A percentile compares a stretch with the other conserved stretches of the same genome.
These are phyloP conservation scores for Phocides pigmalion DNA, from an alignment of 1,140 invertebrate genomes.

Conservation along the genomic window DNA sequence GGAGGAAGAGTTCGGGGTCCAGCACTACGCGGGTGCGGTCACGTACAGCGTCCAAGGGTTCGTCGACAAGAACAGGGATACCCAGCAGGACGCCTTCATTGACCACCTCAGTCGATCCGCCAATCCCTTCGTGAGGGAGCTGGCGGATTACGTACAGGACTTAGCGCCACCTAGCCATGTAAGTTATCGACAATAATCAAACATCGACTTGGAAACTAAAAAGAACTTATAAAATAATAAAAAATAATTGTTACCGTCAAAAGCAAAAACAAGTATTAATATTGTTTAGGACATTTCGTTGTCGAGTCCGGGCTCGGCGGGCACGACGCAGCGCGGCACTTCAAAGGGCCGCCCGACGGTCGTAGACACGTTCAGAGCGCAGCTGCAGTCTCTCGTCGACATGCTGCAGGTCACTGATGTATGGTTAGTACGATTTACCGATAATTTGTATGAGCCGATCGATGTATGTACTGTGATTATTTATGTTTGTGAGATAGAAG, in stretches of 20 bases:
- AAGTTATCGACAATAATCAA: conserved; percentile 21
- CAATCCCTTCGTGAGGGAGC: conserved; percentile 94
- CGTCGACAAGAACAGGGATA: conserved; percentile 98
- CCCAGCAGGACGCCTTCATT: conserved; percentile 97
- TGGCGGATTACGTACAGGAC: conserved; percentile 86
- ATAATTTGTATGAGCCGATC: too few relatives aligned
- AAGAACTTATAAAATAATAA: too few relatives aligned
- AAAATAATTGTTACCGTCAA: too few relatives aligned
- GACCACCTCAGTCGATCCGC: conserved; percentile 94
- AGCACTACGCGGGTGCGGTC: conserved; percentile 97
- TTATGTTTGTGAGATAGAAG: too few relatives aligned
- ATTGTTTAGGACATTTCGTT: conserved; percentile 83
- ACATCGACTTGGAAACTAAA: too few relatives aligned
- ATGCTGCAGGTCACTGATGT: conserved; percentile 95
- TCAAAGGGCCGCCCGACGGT: conserved; percentile 96
- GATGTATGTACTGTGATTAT: too few relatives aligned
- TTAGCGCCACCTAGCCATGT: conserved; percentile 69
- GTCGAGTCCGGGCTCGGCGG: conserved; percentile 80
- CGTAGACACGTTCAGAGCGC: conserved; percentile 95
- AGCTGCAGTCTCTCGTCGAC: conserved; percentile 95
- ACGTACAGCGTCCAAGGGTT: conserved; percentile 96
- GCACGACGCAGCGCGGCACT: conserved; percentile 92
- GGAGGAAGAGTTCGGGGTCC: conserved; percentile 96
- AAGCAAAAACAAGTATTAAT: too few relatives aligned
- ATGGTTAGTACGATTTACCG: conserved; percentile 93